Evolutionary conservation across 2,797 vertebrate species (phyloP), one percentile per base, ranked within the genome.

Genomic region (Tolypeutes matacus): DNA sequence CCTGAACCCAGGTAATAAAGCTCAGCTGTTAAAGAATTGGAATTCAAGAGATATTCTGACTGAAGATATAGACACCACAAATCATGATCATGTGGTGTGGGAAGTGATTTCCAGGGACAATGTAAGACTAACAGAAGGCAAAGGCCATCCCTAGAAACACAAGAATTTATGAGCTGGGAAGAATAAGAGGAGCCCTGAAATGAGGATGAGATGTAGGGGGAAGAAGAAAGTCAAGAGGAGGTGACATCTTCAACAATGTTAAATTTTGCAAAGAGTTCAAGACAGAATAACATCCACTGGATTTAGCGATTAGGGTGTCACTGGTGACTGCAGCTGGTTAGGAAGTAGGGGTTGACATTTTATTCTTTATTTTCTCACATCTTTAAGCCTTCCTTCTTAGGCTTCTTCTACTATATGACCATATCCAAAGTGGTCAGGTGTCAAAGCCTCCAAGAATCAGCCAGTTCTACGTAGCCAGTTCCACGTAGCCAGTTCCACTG

Each of bases 21-120:
- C 3, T 29, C 31, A 70, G 17, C 0, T 51, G 82, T 91, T 67
- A 75, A 58, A 12, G 49, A 90, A 36, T 5, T 25, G 12, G 27
- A 89, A 42, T 77, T 83, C 42, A 96, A 83, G 20, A 83, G 23
- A 31, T 10, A 93, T 58, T 82, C n/a, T 80, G 20, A 88, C 4
- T 83, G 3, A 42, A 80, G 13, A 13, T 39, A 31, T 1, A 93
- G 6, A 86, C 29, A 6, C 34, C 78, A 27, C 39, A 82, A 78
- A 86, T 75, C 15, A 87, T 65, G 14, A 73, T 13, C 15, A 39
- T 14, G 82, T 27, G 15, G 29, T 27, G 77, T 4, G 85, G 8
- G 2, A 34, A 82, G 7, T 51, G 23, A 62, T 70, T 86, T 42
- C 53, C n/a, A 92, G 20, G n/a, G 23, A 62, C 15, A 81, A 36